Evolutionary conservation across 2,888 invertebrate genomes (phyloP), one percentile per base, ranked within the genome.

Genomic region (Erpobdella octoculata): DNA sequence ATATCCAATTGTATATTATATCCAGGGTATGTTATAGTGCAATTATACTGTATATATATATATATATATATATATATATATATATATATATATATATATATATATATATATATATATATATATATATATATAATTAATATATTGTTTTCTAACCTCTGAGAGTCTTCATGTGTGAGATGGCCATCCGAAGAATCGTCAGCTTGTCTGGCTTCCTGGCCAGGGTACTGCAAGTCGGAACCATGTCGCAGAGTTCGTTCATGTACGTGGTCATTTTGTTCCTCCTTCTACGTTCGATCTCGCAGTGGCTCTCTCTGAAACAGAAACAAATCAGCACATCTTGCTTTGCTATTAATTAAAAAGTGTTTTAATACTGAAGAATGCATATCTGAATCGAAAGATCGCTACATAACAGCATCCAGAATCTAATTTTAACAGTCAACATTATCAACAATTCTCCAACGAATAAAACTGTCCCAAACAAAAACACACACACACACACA

Each of bases 231-330:
- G 97, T 95, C 80, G 97, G 97, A 81, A 97, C 96, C 97, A 98
- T 97, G 86, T 97, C 97, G 78, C 95, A 96, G 79, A 98, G 87
- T 86, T 98, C 97, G 81, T 96, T 96, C 85, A 98, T 97, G 86
- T 98, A 98, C 78, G 96, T 93, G 79, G 97, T 96, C 98, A 98
- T 98, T 89, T 98, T 98, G 88, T 97, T 97, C 79, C 98, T 89
- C 79, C 98, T 88, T 79, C 97, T 89, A 78, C 98, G 88, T 85
- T 98, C 98, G 84, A 98, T 98, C 86, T 97, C 96, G 86, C 95
- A 95, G 86, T 97, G 96, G 84, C 96, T 96, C 87, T 96, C 96
- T 83, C 96, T 91, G 85, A 18, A 78, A 21, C 48, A 48, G 21
- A 46, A 41, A n/a, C 28, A 1, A 25, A 33, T 35, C 48, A 15